Percentiles rank a stretch among this genome's conserved stretches.
Evolutionary conservation across 2,888 invertebrate genomes (phyloP).

Genomic region (Panzeria rudis): DNA sequence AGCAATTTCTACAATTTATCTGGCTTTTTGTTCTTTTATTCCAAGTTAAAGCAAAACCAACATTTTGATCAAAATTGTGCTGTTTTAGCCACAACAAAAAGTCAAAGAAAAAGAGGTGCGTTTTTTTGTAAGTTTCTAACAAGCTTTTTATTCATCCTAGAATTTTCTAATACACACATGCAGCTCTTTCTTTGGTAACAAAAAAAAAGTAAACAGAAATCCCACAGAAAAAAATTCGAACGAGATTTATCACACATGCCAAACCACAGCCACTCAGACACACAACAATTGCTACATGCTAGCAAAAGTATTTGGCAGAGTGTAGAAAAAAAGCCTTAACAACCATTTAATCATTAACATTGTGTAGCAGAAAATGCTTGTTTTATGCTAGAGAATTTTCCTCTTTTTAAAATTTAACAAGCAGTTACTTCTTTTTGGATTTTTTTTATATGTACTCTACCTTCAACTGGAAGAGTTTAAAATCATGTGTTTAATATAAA

Average conservation of each 20-base stretch:
- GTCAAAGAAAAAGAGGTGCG: conserved; percentile 40
- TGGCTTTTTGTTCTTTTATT: conserved; percentile 59
- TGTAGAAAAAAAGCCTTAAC: conserved; percentile 42
- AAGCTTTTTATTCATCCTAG: conserved; percentile 74
- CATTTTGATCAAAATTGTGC: conserved; percentile 69
- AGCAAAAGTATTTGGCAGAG: conserved; percentile 39
- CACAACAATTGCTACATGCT: conserved; percentile 42
- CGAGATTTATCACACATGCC: conserved; percentile 76
- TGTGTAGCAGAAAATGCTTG: conserved; percentile 57
- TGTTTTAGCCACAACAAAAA: conserved; percentile 17
- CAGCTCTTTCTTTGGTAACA: conserved; percentile 23
- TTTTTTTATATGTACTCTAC: conserved; percentile 37
- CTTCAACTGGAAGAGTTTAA: neutral
- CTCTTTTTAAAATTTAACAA: conserved; percentile 64
- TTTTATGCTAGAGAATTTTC: conserved; percentile 58
- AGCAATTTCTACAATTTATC: conserved; percentile 74
- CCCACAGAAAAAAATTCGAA: conserved; percentile 72
- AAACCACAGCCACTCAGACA: conserved; percentile 69
- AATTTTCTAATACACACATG: conserved; percentile 68
- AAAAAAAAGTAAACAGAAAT: conserved; percentile 51
- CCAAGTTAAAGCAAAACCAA: conserved; percentile 53
- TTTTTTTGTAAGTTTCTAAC: conserved; percentile 71
- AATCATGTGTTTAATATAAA: neutral
- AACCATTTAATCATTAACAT: conserved; percentile 65
- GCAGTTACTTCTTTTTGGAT: conserved; percentile 67